Conservation (phyloP, 2,888 invertebrate genomes). For the Sturmia bella region DNA sequence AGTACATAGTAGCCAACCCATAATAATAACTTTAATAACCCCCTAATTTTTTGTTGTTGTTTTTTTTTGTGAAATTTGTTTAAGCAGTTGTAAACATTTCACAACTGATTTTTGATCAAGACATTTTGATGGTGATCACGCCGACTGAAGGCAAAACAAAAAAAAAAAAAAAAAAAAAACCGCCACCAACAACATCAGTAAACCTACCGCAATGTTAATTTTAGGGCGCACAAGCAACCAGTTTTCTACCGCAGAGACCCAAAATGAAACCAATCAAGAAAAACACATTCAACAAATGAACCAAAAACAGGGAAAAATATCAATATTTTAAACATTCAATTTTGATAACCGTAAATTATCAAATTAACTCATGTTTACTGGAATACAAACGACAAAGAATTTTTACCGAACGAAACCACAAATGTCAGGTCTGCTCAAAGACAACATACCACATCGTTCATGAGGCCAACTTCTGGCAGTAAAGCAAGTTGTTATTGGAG, state of each 20-base stretch:
- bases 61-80: conserved; percentile 36
- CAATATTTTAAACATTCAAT: conserved; percentile 66
- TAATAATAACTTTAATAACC: conserved; percentile 21
- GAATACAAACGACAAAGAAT: conserved; percentile 28
- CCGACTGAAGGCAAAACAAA: neutral
- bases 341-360: conserved; percentile 72
- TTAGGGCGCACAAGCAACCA: conserved; percentile 33
- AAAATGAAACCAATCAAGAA: conserved; percentile 15
- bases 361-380: conserved; percentile 69
- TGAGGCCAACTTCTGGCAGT: too few species aligned
- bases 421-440: neutral
- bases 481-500: too few species aligned
- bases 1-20: conserved; percentile 12
- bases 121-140: conserved; percentile 14
- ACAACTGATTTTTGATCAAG: conserved; percentile 54
- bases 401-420: conserved; percentile 4
- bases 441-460: neutral
- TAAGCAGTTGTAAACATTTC: conserved; percentile 56
- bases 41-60: conserved; percentile 22
- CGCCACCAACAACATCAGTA: neutral
- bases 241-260: conserved; percentile 22
- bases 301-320: conserved; percentile 1
- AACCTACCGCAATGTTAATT: conserved; percentile 67
- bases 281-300: conserved; percentile 17
- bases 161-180: neutral